Percentiles rank a stretch among this genome's conserved stretches.
phyloP scores from a whole-genome alignment of 37 sponge, comb jelly and placozoan species.

The Geodia barretti region DNA sequence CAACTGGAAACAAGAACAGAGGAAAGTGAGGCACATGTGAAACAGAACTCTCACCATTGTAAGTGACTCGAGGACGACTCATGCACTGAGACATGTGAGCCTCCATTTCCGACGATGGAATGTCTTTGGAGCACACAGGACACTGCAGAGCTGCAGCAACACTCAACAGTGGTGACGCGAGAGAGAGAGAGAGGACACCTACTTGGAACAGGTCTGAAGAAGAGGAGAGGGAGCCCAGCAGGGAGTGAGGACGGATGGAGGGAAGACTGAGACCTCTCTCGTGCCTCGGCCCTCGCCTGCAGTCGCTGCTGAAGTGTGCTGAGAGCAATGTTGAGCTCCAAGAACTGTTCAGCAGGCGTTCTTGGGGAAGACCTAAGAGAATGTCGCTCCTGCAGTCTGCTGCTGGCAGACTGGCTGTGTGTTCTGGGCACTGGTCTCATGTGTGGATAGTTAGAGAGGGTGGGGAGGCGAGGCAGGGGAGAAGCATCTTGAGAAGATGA shows the following conservation, averaged over 20 bases:
- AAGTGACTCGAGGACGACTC: conserved; percentile 59
- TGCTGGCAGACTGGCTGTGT: not conserved
- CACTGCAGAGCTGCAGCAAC: conserved; percentile 54
- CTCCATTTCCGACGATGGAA: conserved; percentile 69
- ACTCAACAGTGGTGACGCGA: not conserved
- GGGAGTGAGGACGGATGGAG: not conserved
- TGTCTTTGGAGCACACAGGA: conserved; percentile 69
- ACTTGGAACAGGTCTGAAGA: not conserved
- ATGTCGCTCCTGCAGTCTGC: not conserved
- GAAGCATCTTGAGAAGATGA: not conserved
- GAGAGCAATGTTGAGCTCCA: not conserved
- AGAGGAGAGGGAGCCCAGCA: not conserved
- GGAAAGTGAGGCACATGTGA: not conserved
- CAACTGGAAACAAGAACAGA: conserved; percentile 49
- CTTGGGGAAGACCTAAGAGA: not conserved
- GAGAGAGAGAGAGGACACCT: too few species aligned
- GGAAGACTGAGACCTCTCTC: not conserved
- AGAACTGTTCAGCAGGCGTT: not conserved
- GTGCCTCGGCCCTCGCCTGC: conserved; percentile 1
- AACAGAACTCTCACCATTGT: conserved; percentile 47
- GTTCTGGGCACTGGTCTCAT: not conserved
- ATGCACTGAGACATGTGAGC: conserved; percentile 62
- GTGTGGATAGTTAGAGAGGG: not conserved
- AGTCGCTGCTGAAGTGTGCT: not conserved
- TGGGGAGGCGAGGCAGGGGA: not conserved